Evolutionary conservation across 2,113 vertebrate genomes (phyloP).

Genomic region (Caretta caretta): DNA sequence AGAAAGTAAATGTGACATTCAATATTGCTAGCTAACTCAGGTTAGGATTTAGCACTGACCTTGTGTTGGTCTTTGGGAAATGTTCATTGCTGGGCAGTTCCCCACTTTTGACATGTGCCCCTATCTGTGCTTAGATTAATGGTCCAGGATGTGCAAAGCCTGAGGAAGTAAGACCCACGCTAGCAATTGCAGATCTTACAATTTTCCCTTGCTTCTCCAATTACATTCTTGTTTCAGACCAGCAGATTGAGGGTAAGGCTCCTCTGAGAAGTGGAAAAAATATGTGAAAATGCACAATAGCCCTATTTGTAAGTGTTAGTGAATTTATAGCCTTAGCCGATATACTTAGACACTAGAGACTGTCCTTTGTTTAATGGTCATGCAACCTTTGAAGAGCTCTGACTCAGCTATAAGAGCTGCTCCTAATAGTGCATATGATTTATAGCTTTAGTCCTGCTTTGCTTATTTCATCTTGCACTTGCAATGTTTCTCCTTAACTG

Average conservation of each 20-base stretch:
- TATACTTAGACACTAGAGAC: neutral
- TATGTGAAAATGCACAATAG: neutral
- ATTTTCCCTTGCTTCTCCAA: neutral
- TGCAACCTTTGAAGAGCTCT: neutral
- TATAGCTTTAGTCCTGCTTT: too few species aligned
- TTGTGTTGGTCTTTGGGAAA: accelerated
- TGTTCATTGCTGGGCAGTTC: neutral
- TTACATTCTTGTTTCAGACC: neutral
- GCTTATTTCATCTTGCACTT: too few species aligned
- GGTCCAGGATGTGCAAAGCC: neutral
- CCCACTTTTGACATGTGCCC: neutral
- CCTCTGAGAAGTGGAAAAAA: neutral
- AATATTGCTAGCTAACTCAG: too few species aligned
- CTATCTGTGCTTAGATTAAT: neutral
- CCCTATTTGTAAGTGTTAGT: neutral
- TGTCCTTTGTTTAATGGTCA: neutral
- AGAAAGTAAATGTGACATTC: neutral
- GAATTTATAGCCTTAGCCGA: neutral
- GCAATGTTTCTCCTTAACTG: too few species aligned
- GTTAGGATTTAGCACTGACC: neutral
- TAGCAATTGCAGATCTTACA: neutral
- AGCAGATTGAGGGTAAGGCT: neutral
- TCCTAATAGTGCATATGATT: too few species aligned
- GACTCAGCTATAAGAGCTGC: neutral
- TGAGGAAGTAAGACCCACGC: neutral